phyloP scores from a whole-genome alignment of 2,888 invertebrate genomes.

The Lomographa bimaculata region DNA sequence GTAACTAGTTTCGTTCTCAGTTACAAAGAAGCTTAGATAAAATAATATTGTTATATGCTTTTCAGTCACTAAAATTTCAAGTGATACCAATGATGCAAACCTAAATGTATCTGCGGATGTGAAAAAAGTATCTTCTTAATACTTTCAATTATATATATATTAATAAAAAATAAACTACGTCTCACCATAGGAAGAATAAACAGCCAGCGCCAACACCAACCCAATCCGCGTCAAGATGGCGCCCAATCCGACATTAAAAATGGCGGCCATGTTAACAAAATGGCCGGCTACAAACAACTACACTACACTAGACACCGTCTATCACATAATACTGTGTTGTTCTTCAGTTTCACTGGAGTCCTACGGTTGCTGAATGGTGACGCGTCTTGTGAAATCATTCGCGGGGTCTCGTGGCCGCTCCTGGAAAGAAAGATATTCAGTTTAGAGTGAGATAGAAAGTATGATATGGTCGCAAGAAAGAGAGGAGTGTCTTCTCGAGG shows the following conservation, averaged over 20 bases:
- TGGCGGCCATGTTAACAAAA: slow-evolving; percentile 63
- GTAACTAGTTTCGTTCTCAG: too few species aligned
- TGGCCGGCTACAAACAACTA: slow-evolving; percentile 47
- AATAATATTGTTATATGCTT: too few species aligned
- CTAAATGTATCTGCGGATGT: too few species aligned
- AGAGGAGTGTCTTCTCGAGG: too few species aligned
- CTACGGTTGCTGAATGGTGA: slow-evolving; percentile 40
- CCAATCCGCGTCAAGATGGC: slow-evolving; percentile 51
- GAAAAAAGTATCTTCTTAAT: too few species aligned
- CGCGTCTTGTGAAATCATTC: slow-evolving; percentile 59
- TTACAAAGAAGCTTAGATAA: too few species aligned
- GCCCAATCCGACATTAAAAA: slow-evolving; percentile 55
- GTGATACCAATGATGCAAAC: too few species aligned
- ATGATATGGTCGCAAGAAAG: too few species aligned
- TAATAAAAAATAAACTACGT: too few species aligned
- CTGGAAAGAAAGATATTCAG: slow-evolving; percentile 44
- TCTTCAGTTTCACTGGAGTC: slow-evolving; percentile 44
- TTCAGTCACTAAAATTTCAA: too few species aligned
- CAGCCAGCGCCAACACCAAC: slow-evolving; percentile 61
- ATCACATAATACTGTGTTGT: slow-evolving; percentile 67
- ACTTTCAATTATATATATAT: too few species aligned
- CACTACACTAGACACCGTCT: slow-evolving; percentile 57
- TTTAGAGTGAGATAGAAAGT: too few species aligned
- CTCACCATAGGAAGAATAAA: slow-evolving; percentile 75
- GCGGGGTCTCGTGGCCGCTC: slow-evolving; percentile 42